Base-by-base conservation (phyloP, 2,888 invertebrate genomes). In the Euplagia quadripunctaria region DNA sequence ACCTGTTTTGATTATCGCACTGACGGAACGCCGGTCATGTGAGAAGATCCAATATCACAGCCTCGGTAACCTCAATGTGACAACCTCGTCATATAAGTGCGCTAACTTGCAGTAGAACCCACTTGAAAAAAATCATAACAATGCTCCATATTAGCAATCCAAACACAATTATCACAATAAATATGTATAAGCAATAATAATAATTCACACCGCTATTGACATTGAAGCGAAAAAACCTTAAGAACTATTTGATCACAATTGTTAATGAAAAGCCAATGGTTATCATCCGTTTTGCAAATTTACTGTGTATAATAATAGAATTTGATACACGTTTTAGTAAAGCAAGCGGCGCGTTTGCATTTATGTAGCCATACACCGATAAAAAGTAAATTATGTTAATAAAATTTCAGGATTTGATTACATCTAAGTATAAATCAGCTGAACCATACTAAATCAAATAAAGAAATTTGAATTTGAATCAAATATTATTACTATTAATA, bases 1-100 rank as follows among this genome's bases (percentile, higher is more conserved):
- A 85, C 79, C 84, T 85, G 80, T 88, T 86, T 87, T 85, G 85
- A 85, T 86, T 84, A 81, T 82, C 78, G 77, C 74, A 83, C 73
- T 70, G 79, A 81, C 81, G 84, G 68, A 43, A 41, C 69, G 77
- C 75, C 76, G 79, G 78, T 89, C 90, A 90, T 89, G 89, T 89
- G 90, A 91, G 88, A 83, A 85, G 83, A 78, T 78, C 79, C 71
- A 75, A 69, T 68, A 77, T 71, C 64, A 31, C 52, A 51, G 65
- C 46, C 11, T 68, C 41, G 63, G 70, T 73, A 73, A 67, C 74
- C 70, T 74, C 70, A 68, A 74, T 74, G 66, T 65, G 78, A 76
- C 81, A 81, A 82, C 73, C 82, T 74, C 69, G 74, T 70, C 42
- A 66, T 55, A 52, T 70, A 17, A 58, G 20, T 61, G 31, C 51